Evolutionary conservation across 2,888 invertebrate genomes (phyloP), one percentile per base, ranked within the genome.

Genomic region (Piscicola geometra): DNA sequence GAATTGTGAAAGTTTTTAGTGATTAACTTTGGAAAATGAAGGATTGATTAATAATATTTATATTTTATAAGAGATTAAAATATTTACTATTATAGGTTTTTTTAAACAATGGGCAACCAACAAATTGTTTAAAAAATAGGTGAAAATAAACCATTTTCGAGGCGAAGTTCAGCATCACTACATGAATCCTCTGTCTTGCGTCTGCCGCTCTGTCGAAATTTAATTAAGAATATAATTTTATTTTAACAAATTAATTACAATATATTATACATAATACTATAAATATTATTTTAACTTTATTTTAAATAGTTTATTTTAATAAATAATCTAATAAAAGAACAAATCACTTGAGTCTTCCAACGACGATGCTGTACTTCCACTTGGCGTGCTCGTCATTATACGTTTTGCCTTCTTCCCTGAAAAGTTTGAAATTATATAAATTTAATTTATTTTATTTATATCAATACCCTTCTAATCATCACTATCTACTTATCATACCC

Each of bases 131-230:
- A 47, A 15, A 21, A 15, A 47, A 47, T 21, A 15, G 50, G 21
- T 15, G 21, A 47, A 47, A 47, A 56, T 56, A 12, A 3, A 64
- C 73, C 25, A 73, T 41, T 73, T 73, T 73, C n/a, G 33, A 32
- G 21, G 33, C 52, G 33, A 73, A 73, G 28, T 73, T 73, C 73
- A 73, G 21, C 73, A 60, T 18, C 28, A 73, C 73, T 1, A 73
- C 73, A n/a, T 73, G 73, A 73, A 73, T 73, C 64, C 73, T 73
- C 30, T 73, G 73, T 12, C 60, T 56, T 1, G 73, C 73, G 33
- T 73, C 73, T 28, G 73, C 73, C 1, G 73, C 73, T 56, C 73
- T 73, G 60, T n/a, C n/a, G n/a, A n/a, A n/a, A n/a, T n/a, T n/a
- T n/a, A n/a, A n/a, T n/a, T n/a, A n/a, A n/a, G n/a, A n/a, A n/a